Base-by-base conservation (phyloP, 2,113 vertebrate genomes). In the chimpanzee (Pan troglodytes) region DNA sequence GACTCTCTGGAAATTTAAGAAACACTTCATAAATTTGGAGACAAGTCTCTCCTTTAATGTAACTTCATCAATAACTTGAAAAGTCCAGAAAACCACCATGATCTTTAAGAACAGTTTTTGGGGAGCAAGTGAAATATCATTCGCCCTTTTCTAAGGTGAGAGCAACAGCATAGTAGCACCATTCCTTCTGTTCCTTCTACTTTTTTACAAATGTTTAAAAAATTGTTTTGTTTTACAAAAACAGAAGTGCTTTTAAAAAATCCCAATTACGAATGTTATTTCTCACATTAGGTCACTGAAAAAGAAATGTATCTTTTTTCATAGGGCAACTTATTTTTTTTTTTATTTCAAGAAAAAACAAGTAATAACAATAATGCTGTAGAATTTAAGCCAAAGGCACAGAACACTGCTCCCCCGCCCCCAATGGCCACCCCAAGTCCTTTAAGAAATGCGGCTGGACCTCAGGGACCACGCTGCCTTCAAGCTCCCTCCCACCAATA, bases 231-330 rank as follows among this genome's bases (percentile, higher is more conserved):
- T 32, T 75, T 48, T 76, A 48, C 32, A 18, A 27, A 48, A 76
- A 48, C 13, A 16, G 25, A n/a, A 18, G 14, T 68, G 27, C 61
- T 64, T 64, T 68, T 17, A 32, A 48, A 87, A 68, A 57, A 64
- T 30, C 27, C n/a, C 20, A 87, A 87, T 50, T 17, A 95, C 25
- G 10, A 86, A 55, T 73, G 35, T 43, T 90, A 85, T 72, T 81
- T 88, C 78, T 82, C 64, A 86, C 5, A 17, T 81, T 32, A 82
- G 43, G 27, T 73, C 52, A 59, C 50, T 82, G 52, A 80, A 82
- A 76, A 91, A 86, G 25, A 87, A 90, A 88, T 17, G 0, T 81
- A 76, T 43, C 57, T 91, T 84, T 93, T 84, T 93, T 92, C 79
- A 45, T 68, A 43, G 40, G 23, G 50, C 50, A 91, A 72, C 73